Evolutionary conservation across 2,888 invertebrate species (phyloP).

Genomic region (Autographa pulchrina): DNA sequence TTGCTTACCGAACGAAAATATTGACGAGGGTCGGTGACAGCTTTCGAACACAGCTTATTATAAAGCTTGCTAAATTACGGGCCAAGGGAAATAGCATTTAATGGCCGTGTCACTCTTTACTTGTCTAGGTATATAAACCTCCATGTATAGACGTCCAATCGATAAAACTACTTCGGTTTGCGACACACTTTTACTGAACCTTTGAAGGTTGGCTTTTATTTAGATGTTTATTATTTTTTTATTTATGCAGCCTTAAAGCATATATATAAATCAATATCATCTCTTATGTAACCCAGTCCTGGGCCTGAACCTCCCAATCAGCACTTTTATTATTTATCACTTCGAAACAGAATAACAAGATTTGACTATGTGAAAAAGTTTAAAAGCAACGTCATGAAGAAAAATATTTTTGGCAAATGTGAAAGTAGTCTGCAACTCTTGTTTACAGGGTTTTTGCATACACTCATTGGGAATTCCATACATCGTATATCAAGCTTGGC

Average conservation of each 20-base stretch:
- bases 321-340: background rate
- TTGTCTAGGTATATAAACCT: slow-evolving; percentile 22
- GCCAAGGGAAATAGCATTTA: slow-evolving; percentile 44
- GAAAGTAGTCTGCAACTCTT: background rate
- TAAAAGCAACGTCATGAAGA: background rate
- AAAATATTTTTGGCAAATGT: background rate
- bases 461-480: slow-evolving; percentile 14
- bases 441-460: background rate
- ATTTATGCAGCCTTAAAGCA: too few species aligned
- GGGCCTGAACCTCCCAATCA: too few species aligned
- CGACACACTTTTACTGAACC: slow-evolving; percentile 1
- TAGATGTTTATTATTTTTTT: background rate
- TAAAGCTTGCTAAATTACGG: slow-evolving; percentile 48
- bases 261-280: too few species aligned
- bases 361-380: background rate
- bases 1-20: slow-evolving; percentile 50
- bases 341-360: background rate
- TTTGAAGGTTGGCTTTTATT: background rate
- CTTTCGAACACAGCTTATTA: slow-evolving; percentile 54
- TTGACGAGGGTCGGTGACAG: slow-evolving; percentile 61
- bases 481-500: slow-evolving; percentile 1
- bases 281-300: too few species aligned
- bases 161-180: slow-evolving; percentile 4
- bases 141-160: slow-evolving; percentile 32
- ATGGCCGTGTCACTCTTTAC: slow-evolving; percentile 49